Evolutionary conservation across 2,888 invertebrate genomes (phyloP), one percentile per base, ranked within the genome.

Genomic region (Sympetrum striolatum): DNA sequence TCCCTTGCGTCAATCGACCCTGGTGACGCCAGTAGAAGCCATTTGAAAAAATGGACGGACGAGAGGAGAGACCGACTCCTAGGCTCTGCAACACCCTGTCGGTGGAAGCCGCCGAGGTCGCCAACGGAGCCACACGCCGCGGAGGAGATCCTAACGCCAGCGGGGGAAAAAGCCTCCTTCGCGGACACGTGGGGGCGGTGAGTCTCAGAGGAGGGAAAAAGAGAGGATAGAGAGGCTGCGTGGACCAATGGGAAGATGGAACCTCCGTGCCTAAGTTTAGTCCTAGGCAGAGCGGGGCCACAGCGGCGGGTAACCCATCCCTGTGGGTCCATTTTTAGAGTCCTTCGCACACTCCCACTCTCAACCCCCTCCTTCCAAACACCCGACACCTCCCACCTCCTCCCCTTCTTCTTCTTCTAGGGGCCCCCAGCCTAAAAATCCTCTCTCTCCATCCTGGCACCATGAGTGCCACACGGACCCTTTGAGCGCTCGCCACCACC

Each of bases 401-500:
- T 12, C 18, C 25, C 48, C 31, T 14, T 44, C 25, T 5, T 44
- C 31, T 58, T 22, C 35, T 58, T 82, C 58, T 31, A 35, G 58
- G 82, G 82, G 82, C 58, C 82, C 48, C 53, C 82, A 82, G 82
- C 58, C 25, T 82, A 31, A 22, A 58, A 48, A 81, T 39, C 48
- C 53, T 81, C 44, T 82, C 35, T 53, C 39, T n/a, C 81, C 60
- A 81, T 58, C 91, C 64, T 81, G 73, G 60, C 48, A 81, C 37
- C 81, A 60, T 44, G 35, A 39, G 81, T 31, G 64, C 90, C 81
- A 90, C 90, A 60, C 35, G n/a, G 94, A 94, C 93, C 94, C 94
- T 94, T 93, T 92, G 93, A 94, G 94, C 93, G 94, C 94, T 94
- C 93, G 94, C 94, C 92, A 94, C 93, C 93, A 94, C 94, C 93